These are phyloP conservation scores for Seira ritae DNA, from an alignment of 2,888 invertebrate species.

Conservation along the genomic window DNA sequence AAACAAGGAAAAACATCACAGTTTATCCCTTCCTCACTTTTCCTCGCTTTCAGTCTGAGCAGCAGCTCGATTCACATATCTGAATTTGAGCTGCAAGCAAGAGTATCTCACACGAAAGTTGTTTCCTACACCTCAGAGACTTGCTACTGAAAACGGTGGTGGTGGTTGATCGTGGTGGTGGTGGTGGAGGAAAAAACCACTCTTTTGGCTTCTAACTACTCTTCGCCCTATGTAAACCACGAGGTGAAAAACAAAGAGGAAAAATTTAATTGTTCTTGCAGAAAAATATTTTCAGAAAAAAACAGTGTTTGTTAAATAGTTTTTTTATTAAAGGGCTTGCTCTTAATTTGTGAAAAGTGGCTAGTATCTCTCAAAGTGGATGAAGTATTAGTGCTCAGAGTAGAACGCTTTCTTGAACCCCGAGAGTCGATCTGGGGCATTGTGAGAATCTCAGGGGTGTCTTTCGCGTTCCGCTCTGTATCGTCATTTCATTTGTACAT, in stretches of 20 bases:
- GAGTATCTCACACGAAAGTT: slow-evolving; percentile 31
- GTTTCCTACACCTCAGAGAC: slow-evolving; percentile 22
- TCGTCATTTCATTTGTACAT: too few relatives aligned
- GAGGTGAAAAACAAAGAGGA: background rate
- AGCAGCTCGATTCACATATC: slow-evolving; percentile 28
- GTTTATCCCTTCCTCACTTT: background rate
- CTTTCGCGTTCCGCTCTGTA: too few relatives aligned
- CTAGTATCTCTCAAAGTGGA: too few relatives aligned
- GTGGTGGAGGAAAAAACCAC: background rate
- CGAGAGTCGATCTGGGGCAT: background rate
- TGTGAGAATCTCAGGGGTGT: background rate
- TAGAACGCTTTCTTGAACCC: background rate
- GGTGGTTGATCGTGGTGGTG: background rate
- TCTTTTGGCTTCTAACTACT: background rate
- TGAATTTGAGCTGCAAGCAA: slow-evolving; percentile 43
- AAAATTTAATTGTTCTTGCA: too few relatives aligned
- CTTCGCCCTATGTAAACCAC: background rate
- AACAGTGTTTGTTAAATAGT: too few relatives aligned
- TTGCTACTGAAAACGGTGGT: background rate
- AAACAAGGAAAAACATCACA: background rate
- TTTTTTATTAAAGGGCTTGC: too few relatives aligned
- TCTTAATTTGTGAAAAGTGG: too few relatives aligned
- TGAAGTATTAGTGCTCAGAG: too few relatives aligned
- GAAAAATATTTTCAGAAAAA: background rate
- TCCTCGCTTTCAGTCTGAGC: slow-evolving; percentile 2